Percentiles rank a stretch among this genome's conserved stretches.
Conservation (phyloP, 2,113 vertebrate species). For the Baryphthengus martii region DNA sequence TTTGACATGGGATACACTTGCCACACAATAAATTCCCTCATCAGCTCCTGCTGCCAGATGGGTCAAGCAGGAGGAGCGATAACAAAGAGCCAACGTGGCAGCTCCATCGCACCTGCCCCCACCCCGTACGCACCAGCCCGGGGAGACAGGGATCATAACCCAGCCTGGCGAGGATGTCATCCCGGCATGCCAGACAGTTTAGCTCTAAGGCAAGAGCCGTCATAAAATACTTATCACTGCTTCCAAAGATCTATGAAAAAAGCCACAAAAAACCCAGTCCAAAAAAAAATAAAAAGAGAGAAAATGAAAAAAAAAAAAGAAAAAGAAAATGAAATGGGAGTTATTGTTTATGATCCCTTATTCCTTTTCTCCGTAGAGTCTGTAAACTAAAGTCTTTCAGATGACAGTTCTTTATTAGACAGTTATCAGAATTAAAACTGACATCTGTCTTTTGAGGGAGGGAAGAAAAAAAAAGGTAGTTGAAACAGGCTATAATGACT, state of each 20-base stretch:
- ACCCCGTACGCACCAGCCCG: fast-evolving
- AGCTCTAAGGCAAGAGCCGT: neutral
- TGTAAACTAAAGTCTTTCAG: neutral
- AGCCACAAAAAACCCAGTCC: neutral
- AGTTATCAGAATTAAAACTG: neutral
- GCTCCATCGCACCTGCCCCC: neutral
- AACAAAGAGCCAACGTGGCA: neutral
- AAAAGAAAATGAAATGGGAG: neutral
- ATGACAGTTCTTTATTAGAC: neutral
- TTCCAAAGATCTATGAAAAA: neutral
- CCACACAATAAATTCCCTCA: neutral
- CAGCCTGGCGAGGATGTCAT: neutral
- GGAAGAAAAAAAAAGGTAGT: neutral
- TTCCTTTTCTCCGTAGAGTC: neutral
- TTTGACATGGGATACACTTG: neutral
- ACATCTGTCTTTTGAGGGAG: neutral
- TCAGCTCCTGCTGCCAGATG: neutral
- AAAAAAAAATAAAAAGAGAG: neutral
- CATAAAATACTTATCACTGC: neutral
- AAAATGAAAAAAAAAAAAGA: neutral
- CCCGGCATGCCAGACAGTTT: fast-evolving
- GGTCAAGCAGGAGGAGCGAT: neutral
- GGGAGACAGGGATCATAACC: neutral
- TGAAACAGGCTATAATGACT: neutral
- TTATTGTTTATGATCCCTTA: neutral